Evolutionary conservation across 1,140 invertebrate species (phyloP), one percentile per base, ranked within the genome.

Genomic region (Penaeus japonicus): DNA sequence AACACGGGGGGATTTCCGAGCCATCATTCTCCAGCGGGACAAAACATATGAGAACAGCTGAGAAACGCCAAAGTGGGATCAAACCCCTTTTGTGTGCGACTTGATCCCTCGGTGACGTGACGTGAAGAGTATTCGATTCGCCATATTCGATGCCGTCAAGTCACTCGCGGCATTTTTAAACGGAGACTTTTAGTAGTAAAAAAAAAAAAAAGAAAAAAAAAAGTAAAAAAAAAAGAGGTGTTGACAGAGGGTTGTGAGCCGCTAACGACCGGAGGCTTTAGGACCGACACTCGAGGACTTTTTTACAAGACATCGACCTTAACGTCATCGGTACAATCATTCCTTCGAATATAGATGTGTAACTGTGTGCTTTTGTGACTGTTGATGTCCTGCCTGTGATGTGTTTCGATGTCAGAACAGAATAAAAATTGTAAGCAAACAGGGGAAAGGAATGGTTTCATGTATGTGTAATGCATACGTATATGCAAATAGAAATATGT

Each of bases 111-210:
- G 80, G 73, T 88, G 87, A 88, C 80, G 87, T 88, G 87, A 88
- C 87, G 80, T 88, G 87, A 88, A 83, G 87, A 84, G 87, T 83
- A 82, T 88, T 88, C 85, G 85, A 87, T 87, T 87, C 79, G 85
- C 85, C 85, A 82, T 87, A 87, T 87, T 75, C 79, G 53, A 81
- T 39, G 85, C 85, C 57, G 85, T 81, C 78, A 81, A 73, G 85
- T 87, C 85, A 70, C 53, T 47, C 20, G 22, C 54, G 17, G 75
- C 15, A 17, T 35, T 39, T 55, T 62, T 57, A 57, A 27, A 78
- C 32, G 55, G 27, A 59, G 24, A 22, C 27, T 32, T 47, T 27
- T 3, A 35, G 32, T 17, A 10, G 12, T 47, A 47, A 47, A 47
- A 47, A 47, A 47, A 12, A 47, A 12, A 47, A 47, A 47, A 47